These are phyloP conservation scores for Podotricha telesiphe DNA, from an alignment of 2,888 invertebrate genomes.

Conservation along the genomic window DNA sequence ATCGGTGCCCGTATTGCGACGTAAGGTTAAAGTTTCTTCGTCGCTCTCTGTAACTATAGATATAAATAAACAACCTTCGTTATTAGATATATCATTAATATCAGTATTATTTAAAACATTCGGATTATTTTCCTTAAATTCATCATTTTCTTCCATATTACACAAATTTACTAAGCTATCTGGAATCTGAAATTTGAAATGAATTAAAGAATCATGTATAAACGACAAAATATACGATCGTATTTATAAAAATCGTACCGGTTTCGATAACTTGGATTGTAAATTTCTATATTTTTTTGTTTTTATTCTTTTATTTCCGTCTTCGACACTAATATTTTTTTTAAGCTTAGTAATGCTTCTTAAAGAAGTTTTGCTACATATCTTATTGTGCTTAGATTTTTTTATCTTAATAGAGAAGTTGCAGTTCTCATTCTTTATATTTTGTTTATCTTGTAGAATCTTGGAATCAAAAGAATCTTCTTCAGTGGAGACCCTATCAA, in stretches of 20 bases:
- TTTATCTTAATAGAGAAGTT: background rate
- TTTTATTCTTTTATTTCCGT: constrained; percentile 44
- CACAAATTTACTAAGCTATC: constrained; percentile 61
- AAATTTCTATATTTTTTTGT: constrained; percentile 46
- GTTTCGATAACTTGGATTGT: constrained; percentile 54
- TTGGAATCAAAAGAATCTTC: too few relatives aligned
- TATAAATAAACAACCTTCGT: constrained; percentile 60
- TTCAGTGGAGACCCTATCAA: background rate
- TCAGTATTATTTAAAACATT: constrained; percentile 16
- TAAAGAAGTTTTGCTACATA: constrained; percentile 32
- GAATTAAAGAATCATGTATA: too few relatives aligned
- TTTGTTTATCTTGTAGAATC: background rate
- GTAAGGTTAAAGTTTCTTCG: constrained; percentile 62
- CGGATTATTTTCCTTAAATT: constrained; percentile 27
- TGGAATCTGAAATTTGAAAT: constrained; percentile 58
- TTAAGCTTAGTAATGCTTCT: constrained; percentile 22
- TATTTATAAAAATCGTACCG: constrained; percentile 49
- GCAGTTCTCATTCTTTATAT: background rate
- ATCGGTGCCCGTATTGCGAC: constrained; percentile 62
- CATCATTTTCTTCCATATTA: constrained; percentile 49
- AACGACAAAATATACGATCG: background rate
- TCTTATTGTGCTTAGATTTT: constrained; percentile 42
- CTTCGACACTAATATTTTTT: constrained; percentile 31
- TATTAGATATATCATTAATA: constrained; percentile 50
- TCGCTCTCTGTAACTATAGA: constrained; percentile 61